Percentiles rank a stretch among this genome's conserved stretches.
These are phyloP conservation scores for Trematomus bernacchii DNA, from an alignment of 2,797 vertebrate species.

Conservation along the genomic window DNA sequence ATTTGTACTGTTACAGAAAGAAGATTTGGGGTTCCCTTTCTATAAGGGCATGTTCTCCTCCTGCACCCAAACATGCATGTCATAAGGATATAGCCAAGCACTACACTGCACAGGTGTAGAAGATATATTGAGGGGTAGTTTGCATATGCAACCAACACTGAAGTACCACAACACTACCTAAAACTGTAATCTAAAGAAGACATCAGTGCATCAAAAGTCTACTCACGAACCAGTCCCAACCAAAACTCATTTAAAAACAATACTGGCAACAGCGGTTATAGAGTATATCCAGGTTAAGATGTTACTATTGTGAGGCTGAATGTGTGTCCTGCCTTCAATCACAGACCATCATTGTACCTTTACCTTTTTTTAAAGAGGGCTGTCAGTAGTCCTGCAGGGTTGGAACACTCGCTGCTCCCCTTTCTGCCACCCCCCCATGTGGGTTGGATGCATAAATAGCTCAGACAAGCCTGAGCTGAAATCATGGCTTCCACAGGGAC, in stretches of 20 bases:
- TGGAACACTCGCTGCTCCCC: conserved; percentile 6
- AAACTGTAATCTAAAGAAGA: not conserved
- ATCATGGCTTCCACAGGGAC: conserved; percentile 63
- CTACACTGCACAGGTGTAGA: not conserved
- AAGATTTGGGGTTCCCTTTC: not conserved
- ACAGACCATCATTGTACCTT: conserved; percentile 8
- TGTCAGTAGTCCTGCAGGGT: conserved; percentile 15
- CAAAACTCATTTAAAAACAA: not conserved
- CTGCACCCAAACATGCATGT: not conserved
- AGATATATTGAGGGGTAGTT: not conserved
- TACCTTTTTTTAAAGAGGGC: not conserved
- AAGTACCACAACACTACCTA: not conserved
- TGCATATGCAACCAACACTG: not conserved
- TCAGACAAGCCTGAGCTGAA: conserved; percentile 39
- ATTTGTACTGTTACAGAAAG: not conserved
- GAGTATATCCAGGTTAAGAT: not conserved
- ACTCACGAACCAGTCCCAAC: not conserved
- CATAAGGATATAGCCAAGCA: not conserved
- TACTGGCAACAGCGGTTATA: not conserved
- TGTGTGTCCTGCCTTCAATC: not conserved
- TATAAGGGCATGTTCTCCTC: not conserved
- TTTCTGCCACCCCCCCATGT: conserved; percentile 25
- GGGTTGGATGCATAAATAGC: conserved; percentile 26
- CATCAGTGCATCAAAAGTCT: not conserved
- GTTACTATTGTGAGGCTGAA: conserved; percentile 1